These are phyloP conservation scores for Gisinianus flammeolus DNA, from an alignment of 2,888 invertebrate genomes.

Conservation along the genomic window DNA sequence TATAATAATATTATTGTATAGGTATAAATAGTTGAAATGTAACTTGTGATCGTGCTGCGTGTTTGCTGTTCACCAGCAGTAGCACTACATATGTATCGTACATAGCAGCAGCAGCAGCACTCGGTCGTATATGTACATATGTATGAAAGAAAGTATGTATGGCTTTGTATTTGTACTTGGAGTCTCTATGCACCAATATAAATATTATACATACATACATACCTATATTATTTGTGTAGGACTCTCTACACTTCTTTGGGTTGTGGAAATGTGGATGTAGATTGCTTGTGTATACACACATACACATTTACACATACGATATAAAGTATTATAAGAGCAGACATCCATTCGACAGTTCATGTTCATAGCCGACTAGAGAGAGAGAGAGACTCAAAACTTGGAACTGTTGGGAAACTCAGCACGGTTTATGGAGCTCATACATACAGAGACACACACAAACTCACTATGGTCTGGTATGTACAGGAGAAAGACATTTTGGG, in stretches of 20 bases:
- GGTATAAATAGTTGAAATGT: neutral
- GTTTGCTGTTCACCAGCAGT: neutral
- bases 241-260: neutral
- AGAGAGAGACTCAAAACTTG: neutral
- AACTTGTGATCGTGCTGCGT: slow-evolving; percentile 16
- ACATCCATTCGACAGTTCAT: neutral
- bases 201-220: neutral
- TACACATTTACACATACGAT: neutral
- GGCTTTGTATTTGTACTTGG: neutral
- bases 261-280: neutral
- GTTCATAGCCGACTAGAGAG: neutral
- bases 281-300: neutral
- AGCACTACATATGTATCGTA: neutral
- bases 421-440: neutral
- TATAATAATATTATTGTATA: neutral
- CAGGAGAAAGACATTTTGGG: slow-evolving; percentile 32
- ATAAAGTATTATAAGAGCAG: neutral
- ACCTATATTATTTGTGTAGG: neutral
- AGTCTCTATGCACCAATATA: neutral
- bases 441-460: neutral
- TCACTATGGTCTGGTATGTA: neutral
- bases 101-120: neutral
- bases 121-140: too few species aligned
- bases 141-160: slow-evolving; percentile 14
- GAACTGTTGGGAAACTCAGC: neutral